A percentile compares a stretch with the other conserved stretches of the same genome.
phyloP scores from a whole-genome alignment of 2,888 invertebrate genomes.

The Ichneumoninae sp. region DNA sequence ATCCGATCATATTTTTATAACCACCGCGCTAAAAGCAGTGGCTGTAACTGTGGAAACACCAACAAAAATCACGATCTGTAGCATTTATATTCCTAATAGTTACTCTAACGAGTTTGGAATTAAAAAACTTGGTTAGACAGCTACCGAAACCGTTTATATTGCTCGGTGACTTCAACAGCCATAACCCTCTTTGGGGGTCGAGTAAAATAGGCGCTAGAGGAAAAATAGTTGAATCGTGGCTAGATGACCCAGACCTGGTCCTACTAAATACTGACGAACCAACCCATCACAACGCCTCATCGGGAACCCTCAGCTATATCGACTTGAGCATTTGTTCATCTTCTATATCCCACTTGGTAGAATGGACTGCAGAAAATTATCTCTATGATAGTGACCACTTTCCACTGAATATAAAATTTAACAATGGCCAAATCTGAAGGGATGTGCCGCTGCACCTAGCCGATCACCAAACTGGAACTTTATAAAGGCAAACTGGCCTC shows the following conservation, averaged over 20 bases:
- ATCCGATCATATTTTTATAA: slow-evolving; percentile 41
- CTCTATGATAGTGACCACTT: slow-evolving; percentile 62
- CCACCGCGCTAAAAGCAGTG: slow-evolving; percentile 60
- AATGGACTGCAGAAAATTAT: slow-evolving; percentile 14
- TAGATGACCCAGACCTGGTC: slow-evolving; percentile 57
- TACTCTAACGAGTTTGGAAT: neutral
- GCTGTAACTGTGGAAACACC: slow-evolving; percentile 45
- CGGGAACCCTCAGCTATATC: slow-evolving; percentile 45
- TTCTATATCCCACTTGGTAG: neutral
- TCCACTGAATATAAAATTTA: slow-evolving; percentile 32
- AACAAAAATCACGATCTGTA: slow-evolving; percentile 58
- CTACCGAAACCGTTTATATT: slow-evolving; percentile 70
- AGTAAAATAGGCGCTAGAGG: slow-evolving; percentile 33
- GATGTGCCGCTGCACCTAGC: no score
- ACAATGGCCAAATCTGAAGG: neutral
- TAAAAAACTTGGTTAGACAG: slow-evolving; percentile 62
- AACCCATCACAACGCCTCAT: slow-evolving; percentile 58
- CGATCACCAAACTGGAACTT: no score
- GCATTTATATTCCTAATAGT: slow-evolving; percentile 63
- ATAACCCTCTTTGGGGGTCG: slow-evolving; percentile 64
- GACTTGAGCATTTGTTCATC: slow-evolving; percentile 43
- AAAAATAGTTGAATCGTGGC: neutral
- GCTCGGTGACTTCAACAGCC: slow-evolving; percentile 34
- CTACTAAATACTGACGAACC: slow-evolving; percentile 47
- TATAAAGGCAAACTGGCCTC: no score